Evolutionary conservation across 2,888 invertebrate species (phyloP), one percentile per base, ranked within the genome.

Genomic region (Loripinus fragilis): DNA sequence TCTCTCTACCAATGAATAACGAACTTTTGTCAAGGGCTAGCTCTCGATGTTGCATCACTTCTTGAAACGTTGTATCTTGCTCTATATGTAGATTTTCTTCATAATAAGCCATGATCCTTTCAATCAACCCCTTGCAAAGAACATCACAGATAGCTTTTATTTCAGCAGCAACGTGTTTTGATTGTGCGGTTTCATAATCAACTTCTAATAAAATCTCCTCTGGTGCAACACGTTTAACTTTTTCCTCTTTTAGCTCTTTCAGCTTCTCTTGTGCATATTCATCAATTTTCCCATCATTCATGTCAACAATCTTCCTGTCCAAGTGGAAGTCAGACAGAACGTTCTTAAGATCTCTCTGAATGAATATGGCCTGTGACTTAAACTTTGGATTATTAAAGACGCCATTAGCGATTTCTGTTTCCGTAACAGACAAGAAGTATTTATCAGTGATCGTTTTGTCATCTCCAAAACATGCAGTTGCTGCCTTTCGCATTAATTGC

Each of bases 371-470:
- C 64, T 83, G 81, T 12, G 67, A 67, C 2, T 67, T 28, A 0
- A 60, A 35, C 15, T 76, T 69, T 17, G 76, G 55, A 67, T 83
- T 81, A 0, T 69, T 38, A 42, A 83, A 81, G 0, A 72, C 81
- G 12, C 83, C 83, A 28, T 71, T 50, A 28, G 70, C 67, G 15
- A 83, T 78, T 75, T 83, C 83, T 12, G 74, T 83, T 67, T 83
- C 83, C 12, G 83, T 83, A 0, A 83, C 80, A 28, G 83, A 83
- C 10, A 83, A 65, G 60, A 76, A 76, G 64, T 83, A 81, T 48
- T 83, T 80, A 64, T 78, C 75, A 23, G 76, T 80, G 12, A 71
- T 74, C 25, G 30, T 28, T 38, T 69, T 76, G 23, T 35, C n/a
- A 20, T 60, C 45, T 1, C 81, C 79, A 35, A 81, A 83, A 41